Percentiles rank a stretch among this genome's conserved stretches.
Evolutionary conservation across 2,888 invertebrate genomes (phyloP).

Genomic region (Mechanitis messenoides): DNA sequence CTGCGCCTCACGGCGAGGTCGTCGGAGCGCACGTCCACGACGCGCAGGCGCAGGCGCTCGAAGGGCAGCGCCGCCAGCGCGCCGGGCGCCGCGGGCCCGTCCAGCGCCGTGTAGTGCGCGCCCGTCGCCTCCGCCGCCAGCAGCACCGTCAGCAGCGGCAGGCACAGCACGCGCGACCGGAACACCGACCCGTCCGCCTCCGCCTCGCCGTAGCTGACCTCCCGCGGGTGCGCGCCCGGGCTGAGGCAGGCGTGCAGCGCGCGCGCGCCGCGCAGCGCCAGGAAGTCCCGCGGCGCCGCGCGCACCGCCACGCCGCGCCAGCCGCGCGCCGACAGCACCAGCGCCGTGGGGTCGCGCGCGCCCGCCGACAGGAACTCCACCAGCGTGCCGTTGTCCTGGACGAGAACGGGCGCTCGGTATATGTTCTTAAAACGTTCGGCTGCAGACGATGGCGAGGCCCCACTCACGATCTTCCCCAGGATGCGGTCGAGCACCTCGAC

Average conservation of each 20-base stretch:
- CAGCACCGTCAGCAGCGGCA: constrained; percentile 88
- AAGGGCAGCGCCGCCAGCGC: constrained; percentile 79
- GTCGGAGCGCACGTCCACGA: constrained; percentile 38
- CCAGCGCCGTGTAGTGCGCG: constrained; percentile 83
- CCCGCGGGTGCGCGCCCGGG: constrained; percentile 84
- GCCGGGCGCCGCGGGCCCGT: constrained; percentile 58
- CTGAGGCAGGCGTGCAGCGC: constrained; percentile 87
- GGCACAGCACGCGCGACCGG: constrained; percentile 87
- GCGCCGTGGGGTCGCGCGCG: constrained; percentile 79
- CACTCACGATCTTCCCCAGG: constrained; percentile 52
- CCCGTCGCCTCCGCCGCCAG: constrained; percentile 83
- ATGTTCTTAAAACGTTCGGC: no score
- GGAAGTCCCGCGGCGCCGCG: constrained; percentile 86
- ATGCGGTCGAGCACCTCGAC: constrained; percentile 49
- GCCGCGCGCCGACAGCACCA: constrained; percentile 80
- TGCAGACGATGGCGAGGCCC: neutral
- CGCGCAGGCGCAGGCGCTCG: constrained; percentile 41
- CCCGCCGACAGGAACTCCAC: constrained; percentile 81
- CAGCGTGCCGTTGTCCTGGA: constrained; percentile 82
- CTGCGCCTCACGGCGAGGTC: constrained; percentile 46
- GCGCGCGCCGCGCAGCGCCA: constrained; percentile 76
- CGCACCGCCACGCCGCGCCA: constrained; percentile 88
- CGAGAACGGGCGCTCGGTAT: neutral
- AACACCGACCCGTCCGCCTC: constrained; percentile 59
- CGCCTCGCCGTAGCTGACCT: constrained; percentile 80